Base-by-base conservation (phyloP, 2,888 invertebrate species). In the Tetragnatha montana region DNA sequence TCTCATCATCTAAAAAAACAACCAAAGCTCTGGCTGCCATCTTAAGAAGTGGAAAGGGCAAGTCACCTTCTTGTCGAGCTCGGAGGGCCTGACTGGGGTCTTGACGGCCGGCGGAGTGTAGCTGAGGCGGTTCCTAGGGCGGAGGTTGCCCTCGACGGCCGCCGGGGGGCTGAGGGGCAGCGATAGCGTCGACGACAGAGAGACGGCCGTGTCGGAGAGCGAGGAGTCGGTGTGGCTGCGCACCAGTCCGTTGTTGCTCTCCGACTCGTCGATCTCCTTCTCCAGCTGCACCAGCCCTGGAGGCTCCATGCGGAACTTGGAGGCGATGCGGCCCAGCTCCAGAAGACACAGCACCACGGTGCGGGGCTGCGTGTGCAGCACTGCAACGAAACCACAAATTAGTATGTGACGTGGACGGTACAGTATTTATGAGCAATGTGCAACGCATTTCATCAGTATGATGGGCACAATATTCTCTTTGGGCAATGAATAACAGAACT, bases 281-380 rank as follows among this genome's bases (percentile, higher is more conserved):
- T 97, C 97, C 92, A 97, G 94, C 93, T 96, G 96, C 88, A 98
- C 96, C 89, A 97, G 94, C 49, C 95, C 95, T 0, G 97, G 97
- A 0, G 97, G 97, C 93, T 97, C 97, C 92, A 97, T 94, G 74
- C 96, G 96, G 94, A 95, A 96, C 93, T 95, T 95, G 68, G 92
- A 91, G 6, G 97, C 97, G 87, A 97, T 94, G 88, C 97, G 95
- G 0, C 97, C 96, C 91, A 97, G 96, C 93, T 97, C 97, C 94
- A 97, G 94, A 74, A 98, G 95, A 93, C 97, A 97, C 75, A 97
- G 95, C 91, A 97, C 96, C 81, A 98, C 97, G 92, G 96, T 96
- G 0, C 97, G 95, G 47, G 97, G 97, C 93, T 97, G 96, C 92
- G 96, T 96, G 93, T 97, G 97, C 60, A 97, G 94, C 86, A 97